Evolutionary conservation across 2,113 vertebrate genomes (phyloP).

Genomic region (Semicossyphus pulcher): DNA sequence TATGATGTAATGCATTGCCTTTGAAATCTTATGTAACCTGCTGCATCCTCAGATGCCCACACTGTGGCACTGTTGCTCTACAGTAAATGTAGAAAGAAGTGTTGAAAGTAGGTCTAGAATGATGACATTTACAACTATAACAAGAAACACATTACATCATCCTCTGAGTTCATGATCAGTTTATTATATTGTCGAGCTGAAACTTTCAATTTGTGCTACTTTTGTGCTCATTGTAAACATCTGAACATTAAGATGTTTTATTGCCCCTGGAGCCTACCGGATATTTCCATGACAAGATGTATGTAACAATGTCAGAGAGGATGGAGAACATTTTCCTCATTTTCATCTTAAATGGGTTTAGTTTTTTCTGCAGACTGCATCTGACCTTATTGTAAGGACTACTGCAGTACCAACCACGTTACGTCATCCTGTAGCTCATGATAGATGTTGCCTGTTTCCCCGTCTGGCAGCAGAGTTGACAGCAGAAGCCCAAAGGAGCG

Average conservation of each 20-base stretch:
- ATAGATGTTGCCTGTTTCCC: constrained; percentile 66
- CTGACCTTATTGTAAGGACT: constrained; percentile 42
- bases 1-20: constrained; percentile 65
- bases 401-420: constrained; percentile 42
- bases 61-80: constrained; percentile 76
- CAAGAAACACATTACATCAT: constrained; percentile 77
- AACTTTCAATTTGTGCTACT: constrained; percentile 10
- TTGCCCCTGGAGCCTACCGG: background rate
- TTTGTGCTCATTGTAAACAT: background rate
- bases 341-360: background rate
- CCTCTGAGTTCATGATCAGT: constrained; percentile 36
- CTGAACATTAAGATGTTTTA: background rate
- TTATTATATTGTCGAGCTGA: constrained; percentile 14
- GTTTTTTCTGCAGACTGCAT: constrained; percentile 11
- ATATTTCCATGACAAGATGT: background rate
- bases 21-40: constrained; percentile 68
- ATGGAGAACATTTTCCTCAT: background rate
- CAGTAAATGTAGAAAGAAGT: background rate
- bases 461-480: constrained; percentile 61
- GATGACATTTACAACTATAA: constrained; percentile 67
- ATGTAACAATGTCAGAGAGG: background rate
- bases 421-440: constrained; percentile 58
- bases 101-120: constrained; percentile 52
- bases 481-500: constrained; percentile 62
- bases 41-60: constrained; percentile 53